Evolutionary conservation across 1,140 invertebrate species (phyloP), one percentile per base, ranked within the genome.

Genomic region (Akabosia matsudoensis): DNA sequence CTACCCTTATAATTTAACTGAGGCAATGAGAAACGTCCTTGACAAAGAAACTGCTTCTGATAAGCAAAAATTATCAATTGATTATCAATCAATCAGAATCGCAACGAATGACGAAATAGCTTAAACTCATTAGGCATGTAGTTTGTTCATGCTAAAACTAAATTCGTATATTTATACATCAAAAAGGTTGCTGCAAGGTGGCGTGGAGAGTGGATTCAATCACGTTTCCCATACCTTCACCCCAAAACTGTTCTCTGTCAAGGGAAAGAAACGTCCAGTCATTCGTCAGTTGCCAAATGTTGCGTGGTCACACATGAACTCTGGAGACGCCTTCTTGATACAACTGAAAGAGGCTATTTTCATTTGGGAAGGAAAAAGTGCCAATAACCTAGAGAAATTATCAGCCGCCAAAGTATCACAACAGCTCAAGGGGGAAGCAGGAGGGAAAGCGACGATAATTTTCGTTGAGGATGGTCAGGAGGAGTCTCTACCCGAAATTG

Each of bases 401-500:
- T 88, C 90, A 79, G 90, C 82, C 26, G 84, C 84, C 26, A 85
- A 84, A 80, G 82, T 86, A 30, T 84, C 85, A 0, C 83, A 85
- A 73, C 82, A 84, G 56, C 74, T 87, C 45, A 85, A 84, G 79
- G 71, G 61, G 18, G 82, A 84, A 82, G 81, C 81, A 85, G 84
- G 85, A 85, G 78, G 84, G 85, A n/a, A 78, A 76, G 70, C 85
- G 85, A 85, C 88, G 1, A 88, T 95, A 31, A 88, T 92, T 10
- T 89, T 95, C 45, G 89, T 95, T 0, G 93, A 95, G 78, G 93
- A 96, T 84, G 93, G 93, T 16, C 91, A 93, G 80, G 94, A 96
- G 83, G 90, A 91, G 79, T 89, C 90, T 0, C 84, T 95, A 56
- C 86, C 87, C 0, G 84, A 86, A 0, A 86, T 88, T 0, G 90